These are phyloP conservation scores for Acleris laterana DNA, from an alignment of 2,888 invertebrate genomes.

Conservation along the genomic window DNA sequence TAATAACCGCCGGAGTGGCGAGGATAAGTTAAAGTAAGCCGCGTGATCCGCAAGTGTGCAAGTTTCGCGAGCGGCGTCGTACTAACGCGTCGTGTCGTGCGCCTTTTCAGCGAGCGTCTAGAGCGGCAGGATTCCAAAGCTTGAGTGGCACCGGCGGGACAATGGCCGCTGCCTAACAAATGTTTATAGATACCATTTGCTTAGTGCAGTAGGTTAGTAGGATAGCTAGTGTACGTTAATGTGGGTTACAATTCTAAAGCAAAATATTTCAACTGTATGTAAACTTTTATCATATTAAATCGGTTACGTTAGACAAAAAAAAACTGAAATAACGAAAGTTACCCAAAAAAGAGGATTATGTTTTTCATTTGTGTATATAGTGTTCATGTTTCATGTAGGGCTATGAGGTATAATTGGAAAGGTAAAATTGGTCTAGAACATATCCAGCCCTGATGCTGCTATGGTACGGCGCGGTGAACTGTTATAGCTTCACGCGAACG, in stretches of 20 bases:
- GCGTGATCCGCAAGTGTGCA: constrained; percentile 55
- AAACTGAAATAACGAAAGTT: too few species aligned
- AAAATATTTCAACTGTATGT: not conserved
- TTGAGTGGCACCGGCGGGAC: constrained; percentile 52
- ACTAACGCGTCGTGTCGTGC: constrained; percentile 46
- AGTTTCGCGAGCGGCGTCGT: constrained; percentile 50
- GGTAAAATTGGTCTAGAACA: too few species aligned
- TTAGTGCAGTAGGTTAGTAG: constrained; percentile 23
- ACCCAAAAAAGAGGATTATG: too few species aligned
- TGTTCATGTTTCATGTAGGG: too few species aligned
- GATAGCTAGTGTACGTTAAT: constrained; percentile 22
- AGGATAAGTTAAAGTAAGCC: constrained; percentile 49
- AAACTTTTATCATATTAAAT: not conserved
- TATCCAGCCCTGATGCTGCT: too few species aligned
- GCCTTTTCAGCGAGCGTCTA: constrained; percentile 60
- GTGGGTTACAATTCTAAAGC: constrained; percentile 19
- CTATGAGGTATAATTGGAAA: too few species aligned
- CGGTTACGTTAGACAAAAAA: too few species aligned
- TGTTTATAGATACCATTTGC: constrained; percentile 39
- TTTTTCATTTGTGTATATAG: too few species aligned
- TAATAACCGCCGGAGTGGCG: constrained; percentile 47
- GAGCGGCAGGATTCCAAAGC: constrained; percentile 60
- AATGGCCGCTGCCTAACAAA: constrained; percentile 52
- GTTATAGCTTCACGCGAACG: too few species aligned
- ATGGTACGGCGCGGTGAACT: too few species aligned